These are phyloP conservation scores for Heterotilapia buettikoferi DNA, from an alignment of 2,113 vertebrate genomes.

Conservation along the genomic window DNA sequence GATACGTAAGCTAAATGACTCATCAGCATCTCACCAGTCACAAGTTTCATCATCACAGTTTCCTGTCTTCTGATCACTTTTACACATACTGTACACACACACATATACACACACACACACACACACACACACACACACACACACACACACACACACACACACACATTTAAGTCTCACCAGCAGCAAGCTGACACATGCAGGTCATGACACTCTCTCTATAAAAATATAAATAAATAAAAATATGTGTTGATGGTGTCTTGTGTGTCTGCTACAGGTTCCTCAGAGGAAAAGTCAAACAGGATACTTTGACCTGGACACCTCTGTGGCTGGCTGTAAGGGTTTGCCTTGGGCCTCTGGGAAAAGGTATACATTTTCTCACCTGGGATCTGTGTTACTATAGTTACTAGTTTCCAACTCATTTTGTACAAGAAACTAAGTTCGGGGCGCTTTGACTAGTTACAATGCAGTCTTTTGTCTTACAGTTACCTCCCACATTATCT, in stretches of 20 bases:
- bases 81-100: background rate
- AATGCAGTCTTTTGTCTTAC: background rate
- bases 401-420: background rate
- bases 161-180: background rate
- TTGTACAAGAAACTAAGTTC: background rate
- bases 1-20: slow-evolving; percentile 19
- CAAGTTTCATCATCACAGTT: background rate
- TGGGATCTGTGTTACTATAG: background rate
- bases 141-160: background rate
- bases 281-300: slow-evolving; percentile 92
- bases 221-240: background rate
- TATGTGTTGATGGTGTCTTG: slow-evolving; percentile 2
- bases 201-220: background rate
- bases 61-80: background rate
- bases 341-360: slow-evolving; percentile 80
- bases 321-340: slow-evolving; percentile 83
- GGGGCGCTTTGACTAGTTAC: background rate
- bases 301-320: slow-evolving; percentile 94
- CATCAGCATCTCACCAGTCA: background rate
- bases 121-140: background rate
- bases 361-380: slow-evolving; percentile 73
- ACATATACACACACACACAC: background rate
- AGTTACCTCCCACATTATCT: background rate
- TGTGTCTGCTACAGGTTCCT: slow-evolving; percentile 82
- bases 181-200: background rate